Conservation (phyloP, 2,888 invertebrate species). For the Calephelis perditalis region DNA sequence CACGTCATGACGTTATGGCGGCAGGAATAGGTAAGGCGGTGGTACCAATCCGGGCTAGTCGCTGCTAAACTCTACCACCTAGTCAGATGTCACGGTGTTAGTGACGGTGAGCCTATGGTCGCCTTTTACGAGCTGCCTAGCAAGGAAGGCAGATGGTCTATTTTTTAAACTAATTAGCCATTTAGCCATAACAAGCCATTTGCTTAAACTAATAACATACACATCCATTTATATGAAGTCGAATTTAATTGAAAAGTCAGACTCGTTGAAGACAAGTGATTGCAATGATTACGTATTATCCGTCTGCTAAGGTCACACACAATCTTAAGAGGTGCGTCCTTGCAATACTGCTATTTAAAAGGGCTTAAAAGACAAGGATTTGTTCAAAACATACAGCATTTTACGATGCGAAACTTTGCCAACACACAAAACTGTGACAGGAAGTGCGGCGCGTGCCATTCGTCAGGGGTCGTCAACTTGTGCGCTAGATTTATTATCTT, state of each 20-base stretch:
- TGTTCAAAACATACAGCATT: conserved; percentile 48
- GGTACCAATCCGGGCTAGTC: no score
- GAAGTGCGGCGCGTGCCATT: conserved; percentile 66
- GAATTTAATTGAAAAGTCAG: conserved; percentile 19
- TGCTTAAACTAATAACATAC: background rate
- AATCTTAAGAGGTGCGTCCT: conserved; percentile 59
- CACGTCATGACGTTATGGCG: no score
- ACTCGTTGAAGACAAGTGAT: conserved; percentile 34
- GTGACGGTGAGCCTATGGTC: no score
- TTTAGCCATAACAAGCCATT: background rate
- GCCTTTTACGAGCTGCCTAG: no score
- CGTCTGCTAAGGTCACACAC: conserved; percentile 65
- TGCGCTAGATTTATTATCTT: conserved; percentile 18
- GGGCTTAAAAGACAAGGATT: conserved; percentile 41
- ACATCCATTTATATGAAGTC: conserved; percentile 8
- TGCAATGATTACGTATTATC: conserved; percentile 49
- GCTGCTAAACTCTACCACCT: no score
- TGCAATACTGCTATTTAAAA: conserved; percentile 40
- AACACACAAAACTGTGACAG: conserved; percentile 65
- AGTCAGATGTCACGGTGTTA: no score
- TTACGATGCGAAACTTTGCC: conserved; percentile 39
- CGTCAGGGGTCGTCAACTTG: conserved; percentile 52
- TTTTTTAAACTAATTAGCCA: no score
- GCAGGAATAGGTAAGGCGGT: no score
- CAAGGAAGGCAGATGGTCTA: no score